A percentile compares a stretch with the other conserved stretches of the same genome.
Conservation (phyloP, 2,888 invertebrate species). For the Chironomus riparius region DNA sequence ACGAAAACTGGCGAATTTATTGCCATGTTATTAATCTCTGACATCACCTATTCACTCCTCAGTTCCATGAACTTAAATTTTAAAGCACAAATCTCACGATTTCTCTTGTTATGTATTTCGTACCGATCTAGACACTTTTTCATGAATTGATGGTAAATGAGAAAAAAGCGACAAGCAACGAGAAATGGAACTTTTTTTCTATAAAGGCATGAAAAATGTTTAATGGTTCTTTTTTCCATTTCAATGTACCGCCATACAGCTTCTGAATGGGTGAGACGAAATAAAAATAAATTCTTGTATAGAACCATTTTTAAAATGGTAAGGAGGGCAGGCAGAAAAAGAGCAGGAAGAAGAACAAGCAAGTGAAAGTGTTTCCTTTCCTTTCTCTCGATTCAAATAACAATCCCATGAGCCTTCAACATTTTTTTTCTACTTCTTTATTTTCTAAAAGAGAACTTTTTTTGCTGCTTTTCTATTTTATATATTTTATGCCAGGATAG, state of each 20-base stretch:
- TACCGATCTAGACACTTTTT: no score
- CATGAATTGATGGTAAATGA: no score
- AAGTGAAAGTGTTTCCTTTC: neutral
- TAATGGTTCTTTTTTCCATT: conserved; percentile 24
- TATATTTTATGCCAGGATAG: neutral
- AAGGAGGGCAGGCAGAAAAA: neutral
- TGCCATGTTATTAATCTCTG: conserved; percentile 27
- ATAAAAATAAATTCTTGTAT: no score
- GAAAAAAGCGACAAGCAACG: no score
- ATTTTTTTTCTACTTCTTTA: neutral
- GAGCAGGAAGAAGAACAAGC: neutral
- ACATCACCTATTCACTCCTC: conserved; percentile 12
- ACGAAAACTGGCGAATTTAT: conserved; percentile 7
- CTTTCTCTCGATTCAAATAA: neutral
- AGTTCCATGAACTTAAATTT: no score
- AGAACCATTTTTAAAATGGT: no score
- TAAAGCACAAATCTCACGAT: neutral
- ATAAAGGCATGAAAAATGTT: neutral
- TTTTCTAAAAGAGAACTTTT: neutral
- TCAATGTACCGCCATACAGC: neutral
- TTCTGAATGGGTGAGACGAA: no score
- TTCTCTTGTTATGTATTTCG: no score
- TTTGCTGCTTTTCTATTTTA: neutral
- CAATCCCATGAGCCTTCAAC: conserved; percentile 15
- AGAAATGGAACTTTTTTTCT: neutral